A percentile compares a stretch with the other conserved stretches of the same genome.
These are phyloP conservation scores for Lacerta bilineata DNA, from an alignment of 2,797 vertebrate genomes.

Conservation along the genomic window DNA sequence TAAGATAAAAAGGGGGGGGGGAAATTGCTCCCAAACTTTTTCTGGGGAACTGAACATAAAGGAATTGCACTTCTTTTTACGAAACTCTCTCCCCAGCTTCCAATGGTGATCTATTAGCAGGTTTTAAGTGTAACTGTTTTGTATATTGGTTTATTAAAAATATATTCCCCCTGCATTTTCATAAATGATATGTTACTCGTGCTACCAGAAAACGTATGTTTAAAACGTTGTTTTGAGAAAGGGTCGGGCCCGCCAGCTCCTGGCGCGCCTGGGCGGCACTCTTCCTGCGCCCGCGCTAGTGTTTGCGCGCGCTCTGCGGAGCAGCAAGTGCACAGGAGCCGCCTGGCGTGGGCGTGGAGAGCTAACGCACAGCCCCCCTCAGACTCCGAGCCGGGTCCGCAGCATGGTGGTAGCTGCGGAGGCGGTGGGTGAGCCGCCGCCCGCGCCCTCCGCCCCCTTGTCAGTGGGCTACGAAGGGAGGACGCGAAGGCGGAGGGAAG, in stretches of 20 bases:
- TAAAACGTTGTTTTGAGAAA: too few species aligned
- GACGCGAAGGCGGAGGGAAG: conserved; percentile 31
- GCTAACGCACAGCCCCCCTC: not conserved
- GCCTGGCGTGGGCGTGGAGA: conserved; percentile 1
- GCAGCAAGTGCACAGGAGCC: not conserved
- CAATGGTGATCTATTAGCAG: not conserved
- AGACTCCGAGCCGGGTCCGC: not conserved
- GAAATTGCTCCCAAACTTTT: too few species aligned
- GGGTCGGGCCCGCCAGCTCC: too few species aligned
- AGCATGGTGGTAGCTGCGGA: not conserved
- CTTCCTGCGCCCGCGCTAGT: too few species aligned
- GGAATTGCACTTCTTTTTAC: too few species aligned
- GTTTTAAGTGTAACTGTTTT: not conserved
- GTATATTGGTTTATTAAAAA: too few species aligned
- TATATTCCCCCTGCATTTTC: not conserved
- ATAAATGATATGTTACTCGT: not conserved
- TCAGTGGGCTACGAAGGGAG: conserved; percentile 43
- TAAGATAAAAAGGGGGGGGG: not conserved
- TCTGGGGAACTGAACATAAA: too few species aligned
- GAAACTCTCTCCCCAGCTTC: not conserved
- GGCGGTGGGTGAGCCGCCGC: not conserved
- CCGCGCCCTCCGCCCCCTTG: not conserved
- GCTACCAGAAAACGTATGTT: too few species aligned
- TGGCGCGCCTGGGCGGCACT: too few species aligned
- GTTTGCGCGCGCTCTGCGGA: not conserved